phyloP scores from a whole-genome alignment of 1,140 invertebrate genomes.

The Hylyphantes graminicola region DNA sequence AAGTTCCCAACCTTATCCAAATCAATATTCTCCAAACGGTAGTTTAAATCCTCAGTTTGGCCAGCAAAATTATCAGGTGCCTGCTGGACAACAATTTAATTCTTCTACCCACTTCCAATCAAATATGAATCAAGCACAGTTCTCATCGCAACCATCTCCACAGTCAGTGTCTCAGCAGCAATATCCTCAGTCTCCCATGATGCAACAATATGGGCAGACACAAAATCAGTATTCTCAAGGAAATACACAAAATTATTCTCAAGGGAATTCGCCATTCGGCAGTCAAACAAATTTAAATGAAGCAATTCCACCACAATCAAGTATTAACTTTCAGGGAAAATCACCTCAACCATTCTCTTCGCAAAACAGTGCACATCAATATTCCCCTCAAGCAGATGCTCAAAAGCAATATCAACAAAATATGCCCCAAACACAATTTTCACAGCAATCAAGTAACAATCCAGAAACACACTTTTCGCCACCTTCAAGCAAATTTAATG shows the following conservation, averaged over 20 bases:
- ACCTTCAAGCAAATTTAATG: constrained; percentile 20
- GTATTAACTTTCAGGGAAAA: constrained; percentile 5
- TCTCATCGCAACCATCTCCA: constrained; percentile 21
- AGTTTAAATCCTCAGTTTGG: constrained; percentile 5
- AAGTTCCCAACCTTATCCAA: constrained; percentile 25
- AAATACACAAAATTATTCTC: constrained; percentile 8
- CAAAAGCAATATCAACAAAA: constrained; percentile 34
- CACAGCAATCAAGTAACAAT: constrained; percentile 17
- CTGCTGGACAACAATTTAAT: constrained; percentile 1
- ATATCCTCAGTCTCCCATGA: constrained; percentile 24
- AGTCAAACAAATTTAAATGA: constrained; percentile 8
- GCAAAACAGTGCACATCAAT: constrained; percentile 4
- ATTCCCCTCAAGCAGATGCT: constrained; percentile 19
- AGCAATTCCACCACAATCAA: constrained; percentile 9
- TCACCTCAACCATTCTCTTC: constrained; percentile 9
- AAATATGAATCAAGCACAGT: constrained; percentile 8
- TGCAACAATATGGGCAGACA: constrained; percentile 37
- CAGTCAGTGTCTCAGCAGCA: constrained; percentile 22
- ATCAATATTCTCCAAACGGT: constrained; percentile 32
- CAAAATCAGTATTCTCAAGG: constrained; percentile 36
- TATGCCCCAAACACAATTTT: constrained; percentile 18
- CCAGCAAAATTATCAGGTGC: constrained; percentile 24
- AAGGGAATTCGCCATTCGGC: constrained; percentile 15
- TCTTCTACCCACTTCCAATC: background rate
- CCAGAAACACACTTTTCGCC: constrained; percentile 36